These are phyloP conservation scores for Bombus fervidus DNA, from an alignment of 1,140 invertebrate genomes.

Conservation along the genomic window DNA sequence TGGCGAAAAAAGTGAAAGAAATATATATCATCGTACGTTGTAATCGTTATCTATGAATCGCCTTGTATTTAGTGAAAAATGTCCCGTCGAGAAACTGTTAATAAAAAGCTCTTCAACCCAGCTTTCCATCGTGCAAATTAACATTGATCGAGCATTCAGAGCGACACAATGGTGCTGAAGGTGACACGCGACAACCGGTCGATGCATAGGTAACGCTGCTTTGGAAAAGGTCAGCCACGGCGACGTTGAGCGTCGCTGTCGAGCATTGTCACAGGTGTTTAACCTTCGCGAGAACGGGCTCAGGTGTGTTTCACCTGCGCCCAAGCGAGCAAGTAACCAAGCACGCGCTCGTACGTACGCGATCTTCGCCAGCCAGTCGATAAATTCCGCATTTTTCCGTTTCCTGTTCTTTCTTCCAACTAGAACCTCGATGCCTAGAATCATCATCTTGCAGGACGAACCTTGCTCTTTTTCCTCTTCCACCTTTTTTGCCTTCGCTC, in stretches of 20 bases:
- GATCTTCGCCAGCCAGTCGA: slow-evolving; percentile 55
- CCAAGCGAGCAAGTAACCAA: not conserved
- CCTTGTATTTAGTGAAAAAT: no score
- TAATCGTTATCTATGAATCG: no score
- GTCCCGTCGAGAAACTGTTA: no score
- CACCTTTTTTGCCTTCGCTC: no score
- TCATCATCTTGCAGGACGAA: slow-evolving; percentile 38
- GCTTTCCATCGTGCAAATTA: not conserved
- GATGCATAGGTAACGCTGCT: slow-evolving; percentile 5
- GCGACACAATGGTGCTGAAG: slow-evolving; percentile 14
- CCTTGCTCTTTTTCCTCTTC: not conserved
- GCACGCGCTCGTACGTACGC: slow-evolving; percentile 48
- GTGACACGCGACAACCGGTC: slow-evolving; percentile 41
- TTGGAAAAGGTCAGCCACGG: slow-evolving; percentile 40
- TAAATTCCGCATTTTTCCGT: slow-evolving; percentile 69
- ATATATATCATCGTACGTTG: no score
- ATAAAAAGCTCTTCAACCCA: not conserved
- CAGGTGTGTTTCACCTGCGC: slow-evolving; percentile 56
- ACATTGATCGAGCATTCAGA: not conserved
- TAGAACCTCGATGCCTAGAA: not conserved
- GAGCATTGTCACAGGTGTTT: slow-evolving; percentile 64
- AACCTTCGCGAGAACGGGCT: slow-evolving; percentile 59
- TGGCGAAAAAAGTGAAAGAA: not conserved
- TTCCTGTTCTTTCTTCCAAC: slow-evolving; percentile 36
- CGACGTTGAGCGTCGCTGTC: slow-evolving; percentile 42